phyloP scores from a whole-genome alignment of 2,113 vertebrate genomes.

The Chlorodrepanis virens region DNA sequence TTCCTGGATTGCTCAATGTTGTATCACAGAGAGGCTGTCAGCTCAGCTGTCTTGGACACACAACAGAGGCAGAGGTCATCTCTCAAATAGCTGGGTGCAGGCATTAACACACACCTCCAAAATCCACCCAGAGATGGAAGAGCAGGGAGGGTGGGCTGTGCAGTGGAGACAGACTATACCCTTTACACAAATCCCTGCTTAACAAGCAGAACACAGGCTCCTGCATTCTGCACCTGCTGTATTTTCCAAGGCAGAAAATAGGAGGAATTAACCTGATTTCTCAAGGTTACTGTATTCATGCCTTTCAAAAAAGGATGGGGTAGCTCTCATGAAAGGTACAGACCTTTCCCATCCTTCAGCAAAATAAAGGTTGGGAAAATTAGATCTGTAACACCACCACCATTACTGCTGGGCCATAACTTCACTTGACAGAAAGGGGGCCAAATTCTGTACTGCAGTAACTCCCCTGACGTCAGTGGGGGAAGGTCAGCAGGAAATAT shows the following conservation, averaged over 20 bases:
- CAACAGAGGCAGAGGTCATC: constrained; percentile 15
- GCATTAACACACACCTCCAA: neutral
- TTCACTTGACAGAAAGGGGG: neutral
- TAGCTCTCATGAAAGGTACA: neutral
- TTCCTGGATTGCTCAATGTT: neutral
- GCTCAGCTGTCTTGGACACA: constrained; percentile 13
- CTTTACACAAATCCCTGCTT: constrained; percentile 24
- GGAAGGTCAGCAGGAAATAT: constrained; percentile 26
- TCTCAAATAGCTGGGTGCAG: neutral
- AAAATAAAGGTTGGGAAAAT: neutral
- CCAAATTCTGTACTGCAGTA: neutral
- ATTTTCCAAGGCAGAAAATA: neutral
- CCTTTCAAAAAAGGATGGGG: neutral
- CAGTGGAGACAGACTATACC: neutral
- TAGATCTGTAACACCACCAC: neutral
- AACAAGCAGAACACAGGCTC: neutral
- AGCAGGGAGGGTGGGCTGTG: neutral
- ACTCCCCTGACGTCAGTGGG: constrained; percentile 28
- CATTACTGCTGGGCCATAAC: neutral
- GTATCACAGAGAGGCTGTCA: neutral
- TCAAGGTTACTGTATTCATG: neutral
- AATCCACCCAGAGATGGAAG: neutral
- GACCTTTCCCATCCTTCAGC: neutral
- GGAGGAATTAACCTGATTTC: constrained; percentile 10
- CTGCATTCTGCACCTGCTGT: neutral